Base-by-base conservation (phyloP, 2,888 invertebrate species). In the Coenonympha glycerion region DNA sequence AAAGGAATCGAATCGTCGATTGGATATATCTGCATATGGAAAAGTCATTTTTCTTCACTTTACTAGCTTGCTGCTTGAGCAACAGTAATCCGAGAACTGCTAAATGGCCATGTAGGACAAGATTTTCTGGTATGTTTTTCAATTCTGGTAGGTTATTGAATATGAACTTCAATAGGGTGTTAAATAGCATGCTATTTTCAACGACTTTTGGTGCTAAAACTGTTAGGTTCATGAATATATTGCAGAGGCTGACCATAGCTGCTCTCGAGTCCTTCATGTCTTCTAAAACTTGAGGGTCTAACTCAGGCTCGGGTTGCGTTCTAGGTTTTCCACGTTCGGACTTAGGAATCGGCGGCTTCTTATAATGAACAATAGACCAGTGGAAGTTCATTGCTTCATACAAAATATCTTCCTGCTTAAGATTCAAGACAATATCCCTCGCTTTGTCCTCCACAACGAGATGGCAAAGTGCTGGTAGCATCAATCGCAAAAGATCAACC, bases 171-270 rank as follows among this genome's bases (percentile, higher is more conserved):
- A 97, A 84, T 26, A 97, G 83, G 49, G 92, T 92, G 59, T 92
- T 91, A 71, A 96, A 96, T 8, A 93, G 82, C 41, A 90, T 82
- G 52, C 93, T 93, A 58, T 92, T 92, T 69, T 95, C 94, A 4
- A 95, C 95, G 39, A 94, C 82, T 74, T 94, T 93, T 0, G 94
- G 92, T 63, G 97, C 97, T 52, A 97, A 78, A 0, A 97, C 97
- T 9, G 95, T 94, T 2, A 97, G 89, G 72, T 97, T 97, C 94
- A 97, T 95, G 59, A 97, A 91, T 52, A 96, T 93, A 69, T 96
- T 96, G 76, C 96, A 97, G 22, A 95, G 90, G 60, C 96, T 95
- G 56, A 95, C 92, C 89, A 97, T 93, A 0, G 96, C 95, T 2
- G 91, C 89, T 53, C 95, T 90, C 0, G 95, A 94, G 73, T 95